Evolutionary conservation across 2,888 invertebrate species (phyloP).

Genomic region (Rapana venosa): DNA sequence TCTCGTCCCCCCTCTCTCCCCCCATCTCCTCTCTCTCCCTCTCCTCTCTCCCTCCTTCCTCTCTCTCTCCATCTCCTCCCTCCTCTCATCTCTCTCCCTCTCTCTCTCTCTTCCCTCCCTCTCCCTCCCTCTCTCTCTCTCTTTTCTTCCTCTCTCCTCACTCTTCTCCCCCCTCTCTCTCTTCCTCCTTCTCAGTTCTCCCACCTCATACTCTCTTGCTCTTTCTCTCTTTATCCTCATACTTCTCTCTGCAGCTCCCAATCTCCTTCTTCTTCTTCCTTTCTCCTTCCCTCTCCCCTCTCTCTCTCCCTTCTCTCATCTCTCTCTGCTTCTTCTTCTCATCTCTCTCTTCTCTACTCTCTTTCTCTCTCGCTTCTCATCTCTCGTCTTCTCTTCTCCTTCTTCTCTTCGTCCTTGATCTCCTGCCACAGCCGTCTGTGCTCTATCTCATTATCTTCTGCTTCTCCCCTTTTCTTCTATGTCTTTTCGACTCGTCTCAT

Average conservation of each 20-base stretch:
- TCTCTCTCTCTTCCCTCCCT: too few relatives aligned
- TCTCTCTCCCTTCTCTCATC: not conserved
- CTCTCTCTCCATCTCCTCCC: not conserved
- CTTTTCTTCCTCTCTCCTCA: too few relatives aligned
- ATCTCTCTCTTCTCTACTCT: not conserved
- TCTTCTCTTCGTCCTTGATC: not conserved
- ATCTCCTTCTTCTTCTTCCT: constrained; percentile 5
- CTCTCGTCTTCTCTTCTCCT: not conserved
- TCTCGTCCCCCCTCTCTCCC: not conserved
- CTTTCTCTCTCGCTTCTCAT: not conserved
- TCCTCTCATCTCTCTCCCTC: too few relatives aligned
- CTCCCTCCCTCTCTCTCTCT: too few relatives aligned
- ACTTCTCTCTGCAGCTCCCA: not conserved
- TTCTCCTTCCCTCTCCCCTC: not conserved
- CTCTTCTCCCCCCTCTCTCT: not conserved
- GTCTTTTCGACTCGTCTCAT: too few relatives aligned
- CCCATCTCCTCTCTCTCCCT: not conserved
- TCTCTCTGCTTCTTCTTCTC: not conserved
- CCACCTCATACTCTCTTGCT: not conserved
- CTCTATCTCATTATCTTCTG: too few relatives aligned
- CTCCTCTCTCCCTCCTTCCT: not conserved
- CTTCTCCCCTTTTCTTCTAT: too few relatives aligned
- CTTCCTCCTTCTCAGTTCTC: not conserved
- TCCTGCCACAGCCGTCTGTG: too few relatives aligned
- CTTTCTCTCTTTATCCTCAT: not conserved